Conservation (phyloP, 1,140 invertebrate genomes). For the Drosophila chauvacae region DNA sequence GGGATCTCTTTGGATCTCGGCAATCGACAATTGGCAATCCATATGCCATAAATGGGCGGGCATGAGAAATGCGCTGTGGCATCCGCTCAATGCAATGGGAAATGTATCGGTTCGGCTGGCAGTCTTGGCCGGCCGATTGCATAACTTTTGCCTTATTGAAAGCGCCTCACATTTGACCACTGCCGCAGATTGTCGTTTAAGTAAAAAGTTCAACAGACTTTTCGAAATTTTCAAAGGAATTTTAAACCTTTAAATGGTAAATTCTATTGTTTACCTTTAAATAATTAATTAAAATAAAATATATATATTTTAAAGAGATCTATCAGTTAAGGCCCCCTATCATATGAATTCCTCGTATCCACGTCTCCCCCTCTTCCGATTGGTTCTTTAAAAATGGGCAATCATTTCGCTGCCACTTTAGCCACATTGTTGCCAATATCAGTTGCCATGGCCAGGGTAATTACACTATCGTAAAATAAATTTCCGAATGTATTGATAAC, state of each 20-base stretch:
- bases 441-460: slow-evolving; percentile 64
- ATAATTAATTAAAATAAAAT: not conserved
- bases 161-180: slow-evolving; percentile 36
- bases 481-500: slow-evolving; percentile 73
- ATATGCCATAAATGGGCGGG: slow-evolving; percentile 73
- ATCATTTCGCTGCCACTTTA: slow-evolving; percentile 14
- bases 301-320: not conserved
- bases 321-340: not conserved
- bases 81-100: slow-evolving; percentile 60
- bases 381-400: not conserved
- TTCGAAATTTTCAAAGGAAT: slow-evolving; percentile 3
- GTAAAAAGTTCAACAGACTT: slow-evolving; percentile 39
- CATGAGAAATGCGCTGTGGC: slow-evolving; percentile 73
- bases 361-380: not conserved
- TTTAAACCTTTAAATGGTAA: not conserved
- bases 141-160: slow-evolving; percentile 53
- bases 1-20: slow-evolving; percentile 27
- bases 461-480: slow-evolving; percentile 73
- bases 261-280: not conserved
- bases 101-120: slow-evolving; percentile 65
- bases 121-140: slow-evolving; percentile 38
- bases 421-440: slow-evolving; percentile 73
- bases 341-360: not conserved
- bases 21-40: slow-evolving; percentile 59
- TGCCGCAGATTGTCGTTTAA: slow-evolving; percentile 17